Conservation (phyloP, 2,888 invertebrate species). For the Maniola hyperantus region DNA sequence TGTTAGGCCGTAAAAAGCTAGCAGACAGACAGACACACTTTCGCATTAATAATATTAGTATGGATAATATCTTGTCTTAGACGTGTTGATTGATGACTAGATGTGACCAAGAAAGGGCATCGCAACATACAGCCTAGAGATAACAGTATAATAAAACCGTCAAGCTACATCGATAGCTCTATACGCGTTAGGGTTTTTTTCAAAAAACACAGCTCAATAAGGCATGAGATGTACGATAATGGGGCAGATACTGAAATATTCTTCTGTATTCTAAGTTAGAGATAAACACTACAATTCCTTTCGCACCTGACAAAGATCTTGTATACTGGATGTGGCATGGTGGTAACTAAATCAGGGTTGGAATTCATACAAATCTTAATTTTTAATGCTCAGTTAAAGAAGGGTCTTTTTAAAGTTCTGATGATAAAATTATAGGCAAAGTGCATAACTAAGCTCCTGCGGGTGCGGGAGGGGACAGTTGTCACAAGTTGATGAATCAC, state of each 20-base stretch:
- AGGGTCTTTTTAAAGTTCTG: no score
- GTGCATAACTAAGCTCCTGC: no score
- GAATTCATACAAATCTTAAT: not conserved
- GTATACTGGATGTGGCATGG: conserved; percentile 19
- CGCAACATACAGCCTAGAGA: conserved; percentile 13
- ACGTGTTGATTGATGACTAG: conserved; percentile 1
- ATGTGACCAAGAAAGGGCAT: conserved; percentile 18
- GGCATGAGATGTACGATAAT: conserved; percentile 34
- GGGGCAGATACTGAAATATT: conserved; percentile 35
- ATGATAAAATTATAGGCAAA: no score
- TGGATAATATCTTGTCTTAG: not conserved
- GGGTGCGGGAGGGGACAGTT: no score
- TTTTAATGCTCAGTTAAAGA: no score
- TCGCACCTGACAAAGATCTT: conserved; percentile 26
- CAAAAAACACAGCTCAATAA: conserved; percentile 28
- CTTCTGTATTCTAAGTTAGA: conserved; percentile 35
- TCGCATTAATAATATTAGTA: not conserved
- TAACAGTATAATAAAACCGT: conserved; percentile 26
- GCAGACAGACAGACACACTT: not conserved
- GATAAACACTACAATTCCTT: conserved; percentile 37
- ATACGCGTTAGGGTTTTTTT: conserved; percentile 19
- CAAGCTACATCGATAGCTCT: conserved; percentile 23
- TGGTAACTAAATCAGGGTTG: not conserved
- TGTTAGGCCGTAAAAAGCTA: no score
- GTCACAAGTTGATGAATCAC: no score